These are phyloP conservation scores for Gobionotothen gibberifrons DNA, from an alignment of 2,797 vertebrate genomes.

Conservation along the genomic window DNA sequence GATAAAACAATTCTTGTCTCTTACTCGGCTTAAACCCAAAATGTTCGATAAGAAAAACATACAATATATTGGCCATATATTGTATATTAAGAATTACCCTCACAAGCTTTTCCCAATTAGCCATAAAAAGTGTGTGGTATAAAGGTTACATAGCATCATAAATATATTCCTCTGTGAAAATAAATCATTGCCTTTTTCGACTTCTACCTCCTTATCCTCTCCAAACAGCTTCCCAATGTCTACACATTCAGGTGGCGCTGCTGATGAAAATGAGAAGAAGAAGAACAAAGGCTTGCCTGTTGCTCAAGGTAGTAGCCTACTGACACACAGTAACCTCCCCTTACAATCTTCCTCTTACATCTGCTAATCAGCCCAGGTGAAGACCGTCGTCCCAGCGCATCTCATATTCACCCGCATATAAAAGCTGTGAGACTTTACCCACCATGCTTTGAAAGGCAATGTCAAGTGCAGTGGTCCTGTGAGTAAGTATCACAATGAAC, in stretches of 20 bases:
- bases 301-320: conserved; percentile 32
- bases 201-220: not conserved
- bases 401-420: conserved; percentile 20
- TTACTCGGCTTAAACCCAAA: too few relatives aligned
- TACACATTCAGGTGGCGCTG: conserved; percentile 9
- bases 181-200: not conserved
- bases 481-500: conserved; percentile 70
- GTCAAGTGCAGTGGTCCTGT: conserved; percentile 65
- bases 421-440: conserved; percentile 28
- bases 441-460: conserved; percentile 30
- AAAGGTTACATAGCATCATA: too few relatives aligned
- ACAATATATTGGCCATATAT: too few relatives aligned
- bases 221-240: not conserved
- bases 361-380: conserved; percentile 54
- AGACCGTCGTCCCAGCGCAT: conserved; percentile 3
- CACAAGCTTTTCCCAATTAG: too few relatives aligned
- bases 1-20: too few relatives aligned
- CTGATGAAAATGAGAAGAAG: conserved; percentile 31
- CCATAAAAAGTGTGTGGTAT: too few relatives aligned
- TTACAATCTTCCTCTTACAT: conserved; percentile 19
- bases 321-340: conserved; percentile 35
- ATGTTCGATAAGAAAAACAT: too few relatives aligned
- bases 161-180: not conserved
- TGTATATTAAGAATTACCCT: too few relatives aligned
- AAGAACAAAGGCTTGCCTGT: conserved; percentile 22